A percentile compares a stretch with the other conserved stretches of the same genome.
Evolutionary conservation across 2,113 vertebrate genomes (phyloP).

Genomic region (Scomber colias): DNA sequence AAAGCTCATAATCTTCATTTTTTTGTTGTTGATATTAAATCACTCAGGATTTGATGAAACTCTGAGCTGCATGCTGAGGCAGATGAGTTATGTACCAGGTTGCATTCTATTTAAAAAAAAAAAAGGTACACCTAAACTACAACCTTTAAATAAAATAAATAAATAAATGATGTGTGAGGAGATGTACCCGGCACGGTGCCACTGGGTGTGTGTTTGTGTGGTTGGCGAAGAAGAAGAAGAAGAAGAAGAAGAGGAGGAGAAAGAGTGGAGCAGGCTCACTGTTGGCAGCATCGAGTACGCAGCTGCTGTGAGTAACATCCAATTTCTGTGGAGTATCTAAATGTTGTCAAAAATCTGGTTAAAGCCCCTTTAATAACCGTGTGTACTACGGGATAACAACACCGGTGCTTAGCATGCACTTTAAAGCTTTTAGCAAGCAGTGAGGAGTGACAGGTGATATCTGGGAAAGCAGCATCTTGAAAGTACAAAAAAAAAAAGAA

Average conservation of each 20-base stretch:
- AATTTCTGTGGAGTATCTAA: constrained; percentile 38
- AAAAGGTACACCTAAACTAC: constrained; percentile 27
- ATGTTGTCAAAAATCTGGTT: constrained; percentile 15
- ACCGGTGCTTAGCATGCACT: not conserved
- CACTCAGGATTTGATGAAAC: no score
- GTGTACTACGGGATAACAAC: not conserved
- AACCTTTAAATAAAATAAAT: not conserved
- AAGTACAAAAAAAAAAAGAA: no score
- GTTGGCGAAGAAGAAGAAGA: constrained; percentile 23
- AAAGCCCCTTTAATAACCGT: not conserved
- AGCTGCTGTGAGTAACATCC: constrained; percentile 49
- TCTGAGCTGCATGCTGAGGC: no score
- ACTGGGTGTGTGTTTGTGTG: constrained; percentile 19
- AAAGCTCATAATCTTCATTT: no score
- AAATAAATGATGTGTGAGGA: constrained; percentile 38
- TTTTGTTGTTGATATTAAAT: no score
- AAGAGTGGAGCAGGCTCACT: not conserved
- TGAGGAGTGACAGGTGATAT: no score
- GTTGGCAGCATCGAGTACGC: constrained; percentile 38
- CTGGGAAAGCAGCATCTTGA: no score
- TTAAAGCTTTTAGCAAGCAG: no score
- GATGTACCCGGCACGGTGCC: constrained; percentile 54
- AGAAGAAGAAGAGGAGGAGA: not conserved
- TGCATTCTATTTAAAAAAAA: not conserved
- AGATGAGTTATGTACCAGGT: no score